These are phyloP conservation scores for Tetrapedia diversipes DNA, from an alignment of 2,888 invertebrate genomes.

Conservation along the genomic window DNA sequence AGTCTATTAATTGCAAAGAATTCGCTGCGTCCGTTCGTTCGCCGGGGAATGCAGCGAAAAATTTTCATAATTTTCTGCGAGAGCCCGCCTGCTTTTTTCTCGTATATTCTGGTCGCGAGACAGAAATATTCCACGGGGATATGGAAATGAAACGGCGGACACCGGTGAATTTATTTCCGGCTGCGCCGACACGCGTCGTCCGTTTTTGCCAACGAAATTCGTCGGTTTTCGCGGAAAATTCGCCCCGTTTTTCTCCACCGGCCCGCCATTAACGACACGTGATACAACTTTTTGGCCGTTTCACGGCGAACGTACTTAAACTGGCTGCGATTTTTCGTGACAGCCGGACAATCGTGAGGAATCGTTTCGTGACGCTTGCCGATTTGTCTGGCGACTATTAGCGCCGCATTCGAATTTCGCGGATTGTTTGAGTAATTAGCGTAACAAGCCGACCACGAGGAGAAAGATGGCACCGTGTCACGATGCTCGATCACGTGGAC, in stretches of 20 bases:
- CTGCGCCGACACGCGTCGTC: slow-evolving; percentile 39
- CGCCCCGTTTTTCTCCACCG: slow-evolving; percentile 13
- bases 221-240: slow-evolving; percentile 24
- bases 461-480: slow-evolving; percentile 25
- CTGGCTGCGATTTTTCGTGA: slow-evolving; percentile 35
- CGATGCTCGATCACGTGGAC: slow-evolving; percentile 21
- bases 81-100: not conserved
- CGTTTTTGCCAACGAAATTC: slow-evolving; percentile 56
- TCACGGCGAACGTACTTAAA: not conserved
- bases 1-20: slow-evolving; percentile 4
- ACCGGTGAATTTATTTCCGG: slow-evolving; percentile 64
- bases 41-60: not conserved
- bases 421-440: slow-evolving; percentile 52
- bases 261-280: slow-evolving; percentile 46
- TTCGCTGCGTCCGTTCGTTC: too few species aligned
- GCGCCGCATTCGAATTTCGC: slow-evolving; percentile 43
- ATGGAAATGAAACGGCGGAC: slow-evolving; percentile 65
- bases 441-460: slow-evolving; percentile 15
- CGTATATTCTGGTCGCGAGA: not conserved
- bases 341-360: slow-evolving; percentile 17
- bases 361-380: slow-evolving; percentile 43
- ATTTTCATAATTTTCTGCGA: slow-evolving; percentile 59
- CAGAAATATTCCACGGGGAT: slow-evolving; percentile 56
- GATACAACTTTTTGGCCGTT: slow-evolving; percentile 37
- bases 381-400: slow-evolving; percentile 53